Evolutionary conservation across 2,888 invertebrate genomes (phyloP).

Genomic region (Polymixis flavicincta): DNA sequence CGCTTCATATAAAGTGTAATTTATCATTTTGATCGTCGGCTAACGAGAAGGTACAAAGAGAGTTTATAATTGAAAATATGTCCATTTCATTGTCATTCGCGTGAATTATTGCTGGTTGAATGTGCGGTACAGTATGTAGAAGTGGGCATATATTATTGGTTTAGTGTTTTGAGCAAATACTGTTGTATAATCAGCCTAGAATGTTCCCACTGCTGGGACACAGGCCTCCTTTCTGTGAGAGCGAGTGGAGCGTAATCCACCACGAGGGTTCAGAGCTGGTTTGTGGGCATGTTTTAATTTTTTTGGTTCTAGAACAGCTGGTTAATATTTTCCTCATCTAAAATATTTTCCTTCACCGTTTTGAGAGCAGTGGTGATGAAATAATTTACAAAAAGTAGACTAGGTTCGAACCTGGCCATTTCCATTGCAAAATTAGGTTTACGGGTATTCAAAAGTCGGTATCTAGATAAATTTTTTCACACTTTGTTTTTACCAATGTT

Average conservation of each 20-base stretch:
- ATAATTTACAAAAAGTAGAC: no score
- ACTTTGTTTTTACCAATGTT: not conserved
- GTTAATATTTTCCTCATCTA: no score
- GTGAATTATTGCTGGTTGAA: conserved; percentile 52
- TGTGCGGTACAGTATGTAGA: conserved; percentile 3
- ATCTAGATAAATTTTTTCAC: no score
- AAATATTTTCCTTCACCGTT: not conserved
- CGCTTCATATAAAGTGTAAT: conserved; percentile 50
- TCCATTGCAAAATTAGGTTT: no score
- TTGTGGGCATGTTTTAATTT: no score
- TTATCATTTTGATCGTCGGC: conserved; percentile 57
- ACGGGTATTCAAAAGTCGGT: no score
- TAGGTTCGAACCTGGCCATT: no score
- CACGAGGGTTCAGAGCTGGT: not conserved
- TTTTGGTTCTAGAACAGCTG: no score
- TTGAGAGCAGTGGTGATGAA: no score
- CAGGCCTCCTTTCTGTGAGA: not conserved
- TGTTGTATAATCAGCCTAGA: not conserved
- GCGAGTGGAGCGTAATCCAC: no score
- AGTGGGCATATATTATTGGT: conserved; percentile 21
- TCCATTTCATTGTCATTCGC: conserved; percentile 44
- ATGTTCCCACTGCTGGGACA: not conserved
- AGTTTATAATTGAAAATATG: conserved; percentile 63
- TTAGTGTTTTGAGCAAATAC: conserved; percentile 2
- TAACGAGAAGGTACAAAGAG: conserved; percentile 41